phyloP scores from a whole-genome alignment of 2,888 invertebrate genomes.

The Euphydryas editha region DNA sequence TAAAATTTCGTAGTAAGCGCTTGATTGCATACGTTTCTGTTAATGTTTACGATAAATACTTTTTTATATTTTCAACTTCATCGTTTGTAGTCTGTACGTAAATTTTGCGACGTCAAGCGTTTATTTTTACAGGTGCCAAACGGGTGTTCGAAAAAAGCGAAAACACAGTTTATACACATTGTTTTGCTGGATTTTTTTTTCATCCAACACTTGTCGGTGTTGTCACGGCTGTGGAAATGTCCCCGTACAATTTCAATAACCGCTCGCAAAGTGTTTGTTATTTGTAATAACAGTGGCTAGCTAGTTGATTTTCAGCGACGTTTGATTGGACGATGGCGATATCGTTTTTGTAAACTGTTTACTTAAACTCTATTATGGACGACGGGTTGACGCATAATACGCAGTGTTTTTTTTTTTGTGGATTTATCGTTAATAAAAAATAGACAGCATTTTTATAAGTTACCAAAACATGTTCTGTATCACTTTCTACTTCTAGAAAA shows the following conservation, averaged over 20 bases:
- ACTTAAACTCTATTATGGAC: background rate
- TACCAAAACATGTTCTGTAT: too few relatives aligned
- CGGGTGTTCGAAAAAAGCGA: constrained; percentile 10
- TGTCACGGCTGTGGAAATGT: constrained; percentile 22
- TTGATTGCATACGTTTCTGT: background rate
- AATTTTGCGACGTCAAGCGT: background rate
- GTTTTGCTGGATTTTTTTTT: constrained; percentile 28
- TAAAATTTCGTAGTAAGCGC: too few relatives aligned
- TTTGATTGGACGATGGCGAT: constrained; percentile 15
- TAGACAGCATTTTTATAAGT: too few relatives aligned
- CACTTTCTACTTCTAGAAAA: too few relatives aligned
- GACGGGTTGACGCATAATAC: too few relatives aligned
- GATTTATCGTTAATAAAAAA: too few relatives aligned
- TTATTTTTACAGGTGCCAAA: constrained; percentile 25
- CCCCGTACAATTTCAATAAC: constrained; percentile 32
- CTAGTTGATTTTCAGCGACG: constrained; percentile 21
- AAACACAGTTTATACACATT: constrained; percentile 17
- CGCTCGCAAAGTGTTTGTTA: constrained; percentile 16
- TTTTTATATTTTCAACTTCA: background rate
- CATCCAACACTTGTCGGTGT: constrained; percentile 20
- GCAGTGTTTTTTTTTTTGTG: too few relatives aligned
- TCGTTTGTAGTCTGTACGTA: background rate
- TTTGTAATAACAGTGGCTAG: constrained; percentile 18
- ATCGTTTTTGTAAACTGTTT: constrained; percentile 5
- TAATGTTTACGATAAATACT: background rate